Evolutionary conservation across 2,113 vertebrate genomes (phyloP), one percentile per base, ranked within the genome.

Genomic region (Hassar affinis): DNA sequence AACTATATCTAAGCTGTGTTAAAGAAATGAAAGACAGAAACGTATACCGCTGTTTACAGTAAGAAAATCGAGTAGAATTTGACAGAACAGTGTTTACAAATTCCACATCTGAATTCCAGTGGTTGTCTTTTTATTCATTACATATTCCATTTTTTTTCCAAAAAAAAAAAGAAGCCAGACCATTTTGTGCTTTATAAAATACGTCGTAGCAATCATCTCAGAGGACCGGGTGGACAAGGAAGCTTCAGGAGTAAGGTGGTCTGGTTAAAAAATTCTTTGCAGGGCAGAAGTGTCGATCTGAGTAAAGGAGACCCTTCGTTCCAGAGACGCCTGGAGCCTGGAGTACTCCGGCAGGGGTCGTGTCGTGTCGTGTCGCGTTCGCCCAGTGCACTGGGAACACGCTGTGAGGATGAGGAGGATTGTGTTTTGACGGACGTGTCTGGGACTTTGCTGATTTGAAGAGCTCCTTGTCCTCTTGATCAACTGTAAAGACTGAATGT

Each of bases 21-120:
- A 86, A 83, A 90, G 1, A 1, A 87, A 78, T 88, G 78, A 88
- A 89, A 90, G 42, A 89, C 89, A 91, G 14, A 15, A 54, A 77
- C 90, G 91, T 93, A 86, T 91, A 92, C 90, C 84, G 90, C 88
- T 93, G 94, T 94, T 94, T 94, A 94, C 92, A 93, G 90, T 88
- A 89, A 91, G 91, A 89, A 88, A 90, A 89, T 87, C 22, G 20
- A 54, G 30, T 84, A 84, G 62, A 78, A 82, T 61, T 89, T 82
- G 87, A 88, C 89, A 27, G 82, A 81, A 87, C 89, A 92, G 92
- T 93, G 93, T 94, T 94, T 94, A 93, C 92, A 94, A 86, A 90
- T 92, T 88, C 86, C 84, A 81, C 86, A 69, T 92, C 80, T 84
- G 86, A 90, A 92, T 89, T 84, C 81, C 78, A 84, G 69, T 82